Percentiles rank a stretch among this genome's conserved stretches.
These are phyloP conservation scores for Copsychus sechellarum DNA, from an alignment of 2,113 vertebrate species.

Conservation along the genomic window DNA sequence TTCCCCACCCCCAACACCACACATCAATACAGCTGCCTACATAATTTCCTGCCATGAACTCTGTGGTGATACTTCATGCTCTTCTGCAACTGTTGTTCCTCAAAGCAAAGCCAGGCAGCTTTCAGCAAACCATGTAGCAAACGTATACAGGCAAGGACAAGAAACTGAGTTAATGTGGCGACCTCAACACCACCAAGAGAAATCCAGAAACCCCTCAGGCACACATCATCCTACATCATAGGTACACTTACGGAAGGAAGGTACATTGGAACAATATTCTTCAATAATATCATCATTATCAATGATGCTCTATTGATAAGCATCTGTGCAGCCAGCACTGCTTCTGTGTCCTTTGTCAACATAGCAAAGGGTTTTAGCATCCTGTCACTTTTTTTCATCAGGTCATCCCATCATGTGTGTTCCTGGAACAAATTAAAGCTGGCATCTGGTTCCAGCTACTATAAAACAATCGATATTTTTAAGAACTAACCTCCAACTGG, in stretches of 20 bases:
- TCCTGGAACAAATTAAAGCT: neutral
- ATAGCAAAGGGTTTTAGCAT: neutral
- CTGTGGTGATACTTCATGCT: neutral
- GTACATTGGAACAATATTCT: neutral
- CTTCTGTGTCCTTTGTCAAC: neutral
- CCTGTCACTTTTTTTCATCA: neutral
- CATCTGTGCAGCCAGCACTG: neutral
- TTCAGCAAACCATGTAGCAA: neutral
- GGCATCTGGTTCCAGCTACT: neutral
- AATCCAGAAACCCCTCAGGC: neutral
- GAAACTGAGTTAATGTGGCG: neutral
- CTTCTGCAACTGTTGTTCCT: neutral
- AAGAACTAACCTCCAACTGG: neutral
- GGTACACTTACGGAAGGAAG: neutral
- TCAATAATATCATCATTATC: neutral
- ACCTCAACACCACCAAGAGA: neutral
- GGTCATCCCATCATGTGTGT: neutral
- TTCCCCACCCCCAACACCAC: neutral
- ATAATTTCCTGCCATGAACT: slow-evolving; percentile 13
- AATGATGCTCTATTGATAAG: neutral
- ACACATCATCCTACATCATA: accelerated
- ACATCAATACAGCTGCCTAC: neutral
- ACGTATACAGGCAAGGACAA: neutral
- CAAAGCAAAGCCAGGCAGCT: neutral
- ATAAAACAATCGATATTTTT: neutral